Evolutionary conservation across 1,140 invertebrate species (phyloP).

Genomic region (Drosophila serrata): DNA sequence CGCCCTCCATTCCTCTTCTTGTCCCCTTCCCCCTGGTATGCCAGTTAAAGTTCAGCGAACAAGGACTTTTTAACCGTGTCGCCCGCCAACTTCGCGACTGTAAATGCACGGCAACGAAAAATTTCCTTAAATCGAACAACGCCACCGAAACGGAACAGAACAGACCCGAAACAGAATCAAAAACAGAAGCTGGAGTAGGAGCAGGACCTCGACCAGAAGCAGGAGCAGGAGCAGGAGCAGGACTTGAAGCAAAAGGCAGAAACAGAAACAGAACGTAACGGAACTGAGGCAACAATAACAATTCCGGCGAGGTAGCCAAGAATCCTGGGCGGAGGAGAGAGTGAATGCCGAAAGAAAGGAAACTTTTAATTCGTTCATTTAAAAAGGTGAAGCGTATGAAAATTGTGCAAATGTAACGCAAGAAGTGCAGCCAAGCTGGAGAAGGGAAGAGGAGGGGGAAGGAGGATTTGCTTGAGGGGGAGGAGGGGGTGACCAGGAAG

Average conservation of each 20-base stretch:
- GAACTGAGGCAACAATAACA: constrained; percentile 47
- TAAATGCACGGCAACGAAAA: constrained; percentile 58
- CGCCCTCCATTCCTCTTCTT: constrained; percentile 1
- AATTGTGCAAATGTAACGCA: constrained; percentile 74
- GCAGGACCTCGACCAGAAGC: neutral
- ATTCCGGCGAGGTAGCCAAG: constrained; percentile 1
- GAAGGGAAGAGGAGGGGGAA: neutral
- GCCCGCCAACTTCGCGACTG: constrained; percentile 49
- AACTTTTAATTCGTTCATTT: constrained; percentile 83
- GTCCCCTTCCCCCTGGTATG: neutral
- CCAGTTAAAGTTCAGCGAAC: constrained; percentile 49
- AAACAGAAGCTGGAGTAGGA: neutral
- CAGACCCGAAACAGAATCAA: constrained; percentile 7
- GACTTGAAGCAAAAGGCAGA: constrained; percentile 16
- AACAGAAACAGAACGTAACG: constrained; percentile 61
- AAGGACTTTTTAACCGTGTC: constrained; percentile 57
- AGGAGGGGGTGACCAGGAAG: neutral
- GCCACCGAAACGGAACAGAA: constrained; percentile 38
- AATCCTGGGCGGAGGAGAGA: constrained; percentile 4
- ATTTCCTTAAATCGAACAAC: constrained; percentile 77
- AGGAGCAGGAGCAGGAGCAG: constrained; percentile 10
- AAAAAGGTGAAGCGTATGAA: constrained; percentile 81
- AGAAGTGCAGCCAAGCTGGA: constrained; percentile 36
- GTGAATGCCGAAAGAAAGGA: constrained; percentile 55
- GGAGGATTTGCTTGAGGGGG: too few species aligned